Base-by-base conservation (phyloP, 2,888 invertebrate genomes). In the Ctenicera cuprea region DNA sequence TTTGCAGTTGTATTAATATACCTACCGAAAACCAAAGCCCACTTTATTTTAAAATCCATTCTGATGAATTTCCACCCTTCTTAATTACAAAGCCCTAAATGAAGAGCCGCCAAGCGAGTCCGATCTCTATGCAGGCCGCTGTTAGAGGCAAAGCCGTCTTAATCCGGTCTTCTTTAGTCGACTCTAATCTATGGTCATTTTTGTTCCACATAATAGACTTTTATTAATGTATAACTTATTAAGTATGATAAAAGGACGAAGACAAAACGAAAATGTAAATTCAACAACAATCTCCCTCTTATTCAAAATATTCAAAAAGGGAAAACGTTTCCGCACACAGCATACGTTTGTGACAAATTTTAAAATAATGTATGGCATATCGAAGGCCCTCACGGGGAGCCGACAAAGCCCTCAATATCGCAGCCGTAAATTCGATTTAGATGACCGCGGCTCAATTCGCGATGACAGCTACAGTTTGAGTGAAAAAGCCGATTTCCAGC, bases 11-110 rank as follows among this genome's bases (percentile, higher is more conserved):
- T 33, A 50, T 65, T 66, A 66, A 54, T 61, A 37, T 38, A 62
- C 41, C 61, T 48, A 61, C 75, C 68, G 76, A 80, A 83, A 83
- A 83, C 81, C 80, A 78, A 82, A 84, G 82, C 82, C 81, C 80
- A 81, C 83, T 85, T 82, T 82, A 83, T 84, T 83, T 82, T 80
- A 84, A 85, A 85, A 85, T 85, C 85, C 84, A 80, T 83, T 82
- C 82, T 85, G 85, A 84, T 85, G 85, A 85, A 85, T 86, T 85
- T 86, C 83, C 82, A 85, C 85, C 85, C 86, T 84, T 85, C 85
- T 85, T 86, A 85, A 86, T 86, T 85, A 85, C 85, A 81, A 77
- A 75, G 71, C 75, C 70, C 76, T 62, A 71, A 71, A 66, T 65
- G 52, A 61, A 69, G 16, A 63, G 66, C 59, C 67, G 43, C 48